A percentile compares a stretch with the other conserved stretches of the same genome.
Evolutionary conservation across 2,888 invertebrate genomes (phyloP).

Genomic region (Eupithecia dodoneata): DNA sequence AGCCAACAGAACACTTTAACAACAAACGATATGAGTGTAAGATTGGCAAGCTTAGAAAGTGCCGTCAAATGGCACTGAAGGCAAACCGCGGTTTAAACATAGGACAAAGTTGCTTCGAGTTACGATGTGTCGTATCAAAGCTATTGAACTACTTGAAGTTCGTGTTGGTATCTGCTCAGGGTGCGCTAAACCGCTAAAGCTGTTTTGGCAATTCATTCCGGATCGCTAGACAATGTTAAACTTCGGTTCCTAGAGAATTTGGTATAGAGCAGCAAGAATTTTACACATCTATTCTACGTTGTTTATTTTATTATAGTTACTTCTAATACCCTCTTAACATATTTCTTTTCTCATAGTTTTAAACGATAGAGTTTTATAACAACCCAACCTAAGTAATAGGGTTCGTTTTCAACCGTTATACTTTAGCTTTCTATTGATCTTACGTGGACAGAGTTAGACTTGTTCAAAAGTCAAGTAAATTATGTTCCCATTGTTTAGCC

Average conservation of each 20-base stretch:
- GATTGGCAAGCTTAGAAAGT: slow-evolving; percentile 38
- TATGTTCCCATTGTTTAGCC: background rate
- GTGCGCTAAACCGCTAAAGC: slow-evolving; percentile 30
- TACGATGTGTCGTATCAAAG: slow-evolving; percentile 44
- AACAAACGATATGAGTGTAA: slow-evolving; percentile 34
- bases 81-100: slow-evolving; percentile 37
- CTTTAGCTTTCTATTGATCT: background rate
- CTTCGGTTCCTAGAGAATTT: slow-evolving; percentile 10
- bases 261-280: background rate
- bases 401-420: background rate
- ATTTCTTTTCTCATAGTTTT: background rate
- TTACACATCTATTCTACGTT: background rate
- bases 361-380: background rate
- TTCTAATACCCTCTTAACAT: background rate
- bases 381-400: background rate
- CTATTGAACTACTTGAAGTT: slow-evolving; percentile 41
- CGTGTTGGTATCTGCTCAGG: slow-evolving; percentile 27
- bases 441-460: no score
- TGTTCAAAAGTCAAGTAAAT: no score
- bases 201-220: slow-evolving; percentile 25
- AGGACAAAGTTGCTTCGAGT: slow-evolving; percentile 38
- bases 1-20: slow-evolving; percentile 19
- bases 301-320: background rate
- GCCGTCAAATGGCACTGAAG: slow-evolving; percentile 25
- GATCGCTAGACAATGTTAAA: slow-evolving; percentile 10